Evolutionary conservation across 1,140 invertebrate species (phyloP).

Genomic region (Daktulosphaira vitifoliae): DNA sequence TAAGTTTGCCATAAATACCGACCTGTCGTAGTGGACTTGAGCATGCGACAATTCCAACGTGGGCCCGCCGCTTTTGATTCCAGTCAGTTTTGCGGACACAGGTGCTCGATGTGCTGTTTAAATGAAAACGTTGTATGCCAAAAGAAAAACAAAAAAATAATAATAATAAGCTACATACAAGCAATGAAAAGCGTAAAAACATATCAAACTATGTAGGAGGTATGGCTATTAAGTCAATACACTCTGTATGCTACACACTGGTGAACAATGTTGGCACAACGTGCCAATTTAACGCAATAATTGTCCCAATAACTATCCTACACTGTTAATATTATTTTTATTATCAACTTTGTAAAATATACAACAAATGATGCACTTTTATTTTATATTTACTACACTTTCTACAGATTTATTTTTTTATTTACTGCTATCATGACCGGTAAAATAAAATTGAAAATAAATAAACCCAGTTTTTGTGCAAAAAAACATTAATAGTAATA

Average conservation of each 20-base stretch:
- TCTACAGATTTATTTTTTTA: not conserved
- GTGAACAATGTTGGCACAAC: not conserved
- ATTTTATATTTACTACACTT: too few relatives aligned
- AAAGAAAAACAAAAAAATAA: slow-evolving; percentile 4
- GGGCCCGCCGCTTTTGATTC: slow-evolving; percentile 48
- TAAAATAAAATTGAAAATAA: too few relatives aligned
- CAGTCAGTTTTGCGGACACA: slow-evolving; percentile 50
- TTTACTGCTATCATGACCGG: too few relatives aligned
- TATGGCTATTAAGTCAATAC: too few relatives aligned
- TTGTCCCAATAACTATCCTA: slow-evolving; percentile 6
- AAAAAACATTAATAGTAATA: too few relatives aligned
- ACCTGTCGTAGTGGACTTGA: slow-evolving; percentile 77
- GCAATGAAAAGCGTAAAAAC: slow-evolving; percentile 9
- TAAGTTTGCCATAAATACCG: slow-evolving; percentile 5
- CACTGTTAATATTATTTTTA: not conserved
- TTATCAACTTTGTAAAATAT: not conserved
- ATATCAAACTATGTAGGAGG: too few relatives aligned
- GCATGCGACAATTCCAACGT: slow-evolving; percentile 64
- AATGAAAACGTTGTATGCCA: slow-evolving; percentile 35
- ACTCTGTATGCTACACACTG: too few relatives aligned
- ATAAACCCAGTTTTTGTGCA: too few relatives aligned
- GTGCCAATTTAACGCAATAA: slow-evolving; percentile 19
- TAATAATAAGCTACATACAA: slow-evolving; percentile 2
- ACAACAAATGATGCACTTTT: too few relatives aligned
- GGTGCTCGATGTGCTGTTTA: slow-evolving; percentile 49